Base-by-base conservation (phyloP, 2,113 vertebrate genomes). In the Cathartes aura region DNA sequence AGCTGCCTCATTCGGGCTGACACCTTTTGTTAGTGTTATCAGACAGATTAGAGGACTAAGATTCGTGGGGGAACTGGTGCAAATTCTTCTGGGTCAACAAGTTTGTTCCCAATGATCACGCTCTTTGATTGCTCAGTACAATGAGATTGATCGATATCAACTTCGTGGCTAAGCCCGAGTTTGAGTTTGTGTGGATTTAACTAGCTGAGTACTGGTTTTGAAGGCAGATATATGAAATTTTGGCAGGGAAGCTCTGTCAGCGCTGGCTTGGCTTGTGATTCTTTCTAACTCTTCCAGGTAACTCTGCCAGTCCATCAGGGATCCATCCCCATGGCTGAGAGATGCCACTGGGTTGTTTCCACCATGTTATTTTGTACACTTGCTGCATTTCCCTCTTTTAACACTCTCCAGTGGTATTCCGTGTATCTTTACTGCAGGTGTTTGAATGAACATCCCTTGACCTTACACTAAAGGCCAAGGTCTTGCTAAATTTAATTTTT, bases 81-180 rank as follows among this genome's bases (percentile, higher is more conserved):
- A 88, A 95, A 95, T 98, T 98, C 98, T 99, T 99, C 98, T 97
- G 98, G 99, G 99, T 99, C 99, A 99, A 56, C 95, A 98, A 98
- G 96, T 98, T 97, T 98, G 96, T 99, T 98, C 98, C 97, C 93
- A 71, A 98, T 98, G 98, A 98, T 98, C 96, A 96, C 84, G 72
- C 97, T 98, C 98, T 99, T 98, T 98, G 98, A 98, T 99, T 99
- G 98, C 98, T 99, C 98, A 94, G 98, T 97, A 98, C 78, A 98
- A 98, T 97, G 98, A 96, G 98, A 98, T 98, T 98, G 99, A 99
- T 99, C 98, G 88, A 91, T 98, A 95, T 8, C 83, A 95, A 53
- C 91, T 94, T 63, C 60, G 81, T 73, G 62, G 60, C 76, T 78
- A 36, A 79, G 67, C 68, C 52, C 14, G 1, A 34, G 34, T 75